Evolutionary conservation across 2,888 invertebrate genomes (phyloP), one percentile per base, ranked within the genome.

Genomic region (Congeria kusceri): DNA sequence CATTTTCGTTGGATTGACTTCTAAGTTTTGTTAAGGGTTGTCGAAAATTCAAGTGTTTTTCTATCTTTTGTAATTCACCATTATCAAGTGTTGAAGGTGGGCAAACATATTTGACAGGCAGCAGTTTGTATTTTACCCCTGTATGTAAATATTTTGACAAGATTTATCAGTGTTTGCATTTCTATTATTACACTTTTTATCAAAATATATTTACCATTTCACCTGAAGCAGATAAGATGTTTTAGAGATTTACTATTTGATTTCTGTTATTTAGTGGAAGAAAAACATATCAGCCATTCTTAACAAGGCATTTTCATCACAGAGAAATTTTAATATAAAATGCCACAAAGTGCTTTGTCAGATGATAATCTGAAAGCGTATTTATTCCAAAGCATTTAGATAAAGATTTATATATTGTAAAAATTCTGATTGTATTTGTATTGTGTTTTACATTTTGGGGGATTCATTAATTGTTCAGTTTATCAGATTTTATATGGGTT

Each of bases 71-170:
- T 53, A 53, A 53, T 20, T 23, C 25, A 1, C 53, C 53, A 53
- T 53, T 53, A 23, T 57, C 44, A 56, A 67, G 32, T 57, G 59
- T 56, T 63, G 47, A 68, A 58, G 62, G 56, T 57, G 63, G 63
- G 25, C 44, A 28, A 44, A 66, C 44, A 46, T 61, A n/a, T 53
- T 53, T 53, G 20, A 46, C 49, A 57, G 70, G 70, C 66, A 70
- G 61, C 70, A 56, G 70, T 74, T 75, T 28, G 28, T 53, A 62
- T 70, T 76, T 76, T 49, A 76, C 64, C 59, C 65, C 13, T 32
- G 23, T 32, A 57, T 63, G 74, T 76, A 61, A 80, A 80, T 80
- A 80, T 80, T 80, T 61, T 68, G 53, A 23, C 53, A 75, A 72
- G 80, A 56, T 71, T 69, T 68, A 58, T 25, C 29, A 29, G 56